Conservation (phyloP, 2,888 invertebrate species). For the Autographa pulchrina region DNA sequence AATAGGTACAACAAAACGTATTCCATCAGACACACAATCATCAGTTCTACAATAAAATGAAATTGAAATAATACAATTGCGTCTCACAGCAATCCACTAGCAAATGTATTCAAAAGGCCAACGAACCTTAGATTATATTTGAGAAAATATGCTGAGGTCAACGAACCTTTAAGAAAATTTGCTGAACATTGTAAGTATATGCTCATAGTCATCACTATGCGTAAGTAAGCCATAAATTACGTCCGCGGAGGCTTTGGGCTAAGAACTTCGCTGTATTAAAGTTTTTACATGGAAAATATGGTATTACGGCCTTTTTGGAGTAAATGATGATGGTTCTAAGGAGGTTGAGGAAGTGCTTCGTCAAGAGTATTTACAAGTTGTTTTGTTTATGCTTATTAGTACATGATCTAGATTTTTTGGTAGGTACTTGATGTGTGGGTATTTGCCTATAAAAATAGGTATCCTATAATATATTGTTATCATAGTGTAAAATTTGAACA, state of each 20-base stretch:
- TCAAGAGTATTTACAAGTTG: not conserved
- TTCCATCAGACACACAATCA: not conserved
- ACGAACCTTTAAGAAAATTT: conserved; percentile 29
- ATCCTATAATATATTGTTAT: no score
- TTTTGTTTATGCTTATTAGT: not conserved
- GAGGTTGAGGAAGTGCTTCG: not conserved
- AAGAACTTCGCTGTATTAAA: conserved; percentile 34
- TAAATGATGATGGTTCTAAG: not conserved
- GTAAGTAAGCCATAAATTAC: conserved; percentile 53
- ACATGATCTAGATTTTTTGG: no score
- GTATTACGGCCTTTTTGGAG: not conserved
- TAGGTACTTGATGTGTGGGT: no score
- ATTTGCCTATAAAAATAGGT: no score
- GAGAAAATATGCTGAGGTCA: not conserved
- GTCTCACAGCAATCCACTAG: not conserved
- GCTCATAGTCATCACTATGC: conserved; percentile 34
- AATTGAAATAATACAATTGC: not conserved
- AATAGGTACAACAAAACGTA: not conserved
- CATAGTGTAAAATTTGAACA: no score
- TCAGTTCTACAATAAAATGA: not conserved
- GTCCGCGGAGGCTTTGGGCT: conserved; percentile 20
- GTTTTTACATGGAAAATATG: conserved; percentile 19
- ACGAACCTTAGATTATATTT: conserved; percentile 13
- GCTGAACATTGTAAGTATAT: conserved; percentile 48
- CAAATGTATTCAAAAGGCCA: not conserved